Conservation (phyloP, 2,113 vertebrate species). For the Antechinus stuartii region DNA sequence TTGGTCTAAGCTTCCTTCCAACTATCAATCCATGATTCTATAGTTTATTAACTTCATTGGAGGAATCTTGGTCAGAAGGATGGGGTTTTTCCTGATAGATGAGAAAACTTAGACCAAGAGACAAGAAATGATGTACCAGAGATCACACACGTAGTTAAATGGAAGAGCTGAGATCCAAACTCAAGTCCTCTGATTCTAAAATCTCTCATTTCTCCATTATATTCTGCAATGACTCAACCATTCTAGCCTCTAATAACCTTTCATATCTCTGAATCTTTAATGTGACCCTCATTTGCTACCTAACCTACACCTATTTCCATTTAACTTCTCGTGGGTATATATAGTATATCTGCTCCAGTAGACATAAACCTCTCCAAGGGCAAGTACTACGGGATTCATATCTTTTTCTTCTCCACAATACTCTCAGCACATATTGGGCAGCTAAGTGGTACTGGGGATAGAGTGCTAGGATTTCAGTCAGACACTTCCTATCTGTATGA, state of each 20-base stretch:
- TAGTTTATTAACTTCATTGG: not conserved
- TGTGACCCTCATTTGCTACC: not conserved
- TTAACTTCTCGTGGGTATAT: not conserved
- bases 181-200: not conserved
- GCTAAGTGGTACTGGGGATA: too few relatives aligned
- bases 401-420: not conserved
- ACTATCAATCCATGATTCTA: not conserved
- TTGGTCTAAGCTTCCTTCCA: not conserved
- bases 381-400: not conserved
- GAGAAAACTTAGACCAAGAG: not conserved
- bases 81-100: not conserved
- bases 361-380: not conserved
- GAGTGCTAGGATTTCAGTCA: too few relatives aligned
- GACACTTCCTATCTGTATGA: too few relatives aligned
- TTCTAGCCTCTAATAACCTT: not conserved
- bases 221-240: not conserved
- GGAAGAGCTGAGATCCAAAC: not conserved
- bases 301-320: not conserved
- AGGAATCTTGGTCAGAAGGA: not conserved
- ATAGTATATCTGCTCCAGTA: not conserved
- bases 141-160: not conserved
- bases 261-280: not conserved
- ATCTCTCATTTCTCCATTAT: not conserved
- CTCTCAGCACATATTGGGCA: too few relatives aligned
- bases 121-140: not conserved